Evolutionary conservation across 30 jellyfish, hydroid and myxozoan genomes (phyloP).

Genomic region (Rhopilema esculentum): DNA sequence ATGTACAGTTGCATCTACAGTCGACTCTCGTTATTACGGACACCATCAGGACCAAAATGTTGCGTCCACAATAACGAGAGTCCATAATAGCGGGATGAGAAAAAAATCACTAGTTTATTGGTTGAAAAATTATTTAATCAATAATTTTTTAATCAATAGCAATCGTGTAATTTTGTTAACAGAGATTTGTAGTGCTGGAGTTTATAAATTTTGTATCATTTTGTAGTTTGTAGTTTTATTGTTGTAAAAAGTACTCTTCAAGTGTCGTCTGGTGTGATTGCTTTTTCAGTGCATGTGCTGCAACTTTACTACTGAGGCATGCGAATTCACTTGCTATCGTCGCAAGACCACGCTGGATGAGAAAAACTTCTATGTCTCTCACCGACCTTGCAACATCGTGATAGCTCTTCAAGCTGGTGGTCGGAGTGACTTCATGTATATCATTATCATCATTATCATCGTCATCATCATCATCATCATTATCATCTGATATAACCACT

Average conservation of each 20-base stretch:
- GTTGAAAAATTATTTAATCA: constrained; percentile 9
- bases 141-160: constrained; percentile 9
- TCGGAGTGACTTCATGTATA: background rate
- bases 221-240: background rate
- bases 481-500: constrained; percentile 18
- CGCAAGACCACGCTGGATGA: constrained; percentile 24
- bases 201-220: background rate
- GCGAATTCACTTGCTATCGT: constrained; percentile 25
- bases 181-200: constrained; percentile 19
- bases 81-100: constrained; percentile 14
- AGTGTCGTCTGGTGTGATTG: constrained; percentile 24
- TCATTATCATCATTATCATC: constrained; percentile 9
- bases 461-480: constrained; percentile 13
- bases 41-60: constrained; percentile 21
- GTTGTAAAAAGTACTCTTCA: constrained; percentile 8
- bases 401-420: constrained; percentile 32
- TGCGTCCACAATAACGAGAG: constrained; percentile 22
- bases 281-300: constrained; percentile 25
- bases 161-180: constrained; percentile 12
- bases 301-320: constrained; percentile 23
- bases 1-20: background rate
- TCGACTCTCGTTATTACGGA: no score
- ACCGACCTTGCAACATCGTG: constrained; percentile 20
- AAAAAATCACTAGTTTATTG: constrained; percentile 10
- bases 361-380: constrained; percentile 8